phyloP scores from a whole-genome alignment of 2,797 vertebrate genomes.

The Ciconia nigra region DNA sequence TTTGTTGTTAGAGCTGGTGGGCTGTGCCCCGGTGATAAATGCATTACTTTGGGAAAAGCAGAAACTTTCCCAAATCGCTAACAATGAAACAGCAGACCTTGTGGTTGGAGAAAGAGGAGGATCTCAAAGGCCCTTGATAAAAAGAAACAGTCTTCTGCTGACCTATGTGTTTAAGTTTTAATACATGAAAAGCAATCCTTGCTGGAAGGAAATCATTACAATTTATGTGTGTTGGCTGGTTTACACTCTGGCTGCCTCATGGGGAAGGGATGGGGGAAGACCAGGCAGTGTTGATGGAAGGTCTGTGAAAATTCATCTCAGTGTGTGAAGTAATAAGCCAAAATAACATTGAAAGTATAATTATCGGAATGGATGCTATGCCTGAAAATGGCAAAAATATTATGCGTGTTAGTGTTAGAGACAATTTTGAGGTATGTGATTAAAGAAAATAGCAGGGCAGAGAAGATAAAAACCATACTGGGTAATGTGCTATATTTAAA shows the following conservation, averaged over 20 bases:
- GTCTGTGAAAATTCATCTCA: background rate
- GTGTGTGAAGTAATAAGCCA: background rate
- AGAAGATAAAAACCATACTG: background rate
- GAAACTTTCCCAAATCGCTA: background rate
- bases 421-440: background rate
- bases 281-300: background rate
- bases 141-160: background rate
- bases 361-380: background rate
- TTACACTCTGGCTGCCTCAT: fast-evolving
- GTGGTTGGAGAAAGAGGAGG: background rate
- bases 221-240: fast-evolving
- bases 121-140: background rate
- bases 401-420: background rate
- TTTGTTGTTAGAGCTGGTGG: background rate
- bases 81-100: background rate
- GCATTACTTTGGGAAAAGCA: background rate
- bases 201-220: background rate
- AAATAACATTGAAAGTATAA: background rate
- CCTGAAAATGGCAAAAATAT: background rate
- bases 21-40: background rate
- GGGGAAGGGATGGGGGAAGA: background rate
- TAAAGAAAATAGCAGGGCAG: background rate
- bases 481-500: background rate
- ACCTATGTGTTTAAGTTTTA: fast-evolving
- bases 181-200: fast-evolving